Evolutionary conservation across 2,888 invertebrate genomes (phyloP).

Genomic region (Caenorhabditis zanzibari): DNA sequence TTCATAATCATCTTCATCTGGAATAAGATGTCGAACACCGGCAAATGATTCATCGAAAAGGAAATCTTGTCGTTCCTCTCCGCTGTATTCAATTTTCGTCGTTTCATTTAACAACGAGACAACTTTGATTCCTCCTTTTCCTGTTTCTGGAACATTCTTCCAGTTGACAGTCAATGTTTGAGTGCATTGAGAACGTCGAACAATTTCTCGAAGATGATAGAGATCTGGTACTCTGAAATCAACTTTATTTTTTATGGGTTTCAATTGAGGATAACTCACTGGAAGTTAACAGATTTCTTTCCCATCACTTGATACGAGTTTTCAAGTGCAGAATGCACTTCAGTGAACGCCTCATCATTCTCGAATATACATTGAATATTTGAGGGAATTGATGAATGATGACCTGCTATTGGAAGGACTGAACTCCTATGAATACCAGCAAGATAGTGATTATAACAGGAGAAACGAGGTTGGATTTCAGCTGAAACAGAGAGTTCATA

Average conservation of each 20-base stretch:
- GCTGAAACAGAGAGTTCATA: conserved; percentile 13
- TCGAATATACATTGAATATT: conserved; percentile 65
- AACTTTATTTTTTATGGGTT: neutral
- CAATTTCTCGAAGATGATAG: conserved; percentile 66
- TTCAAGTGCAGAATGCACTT: conserved; percentile 66
- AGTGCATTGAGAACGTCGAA: conserved; percentile 62
- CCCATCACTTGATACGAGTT: conserved; percentile 54
- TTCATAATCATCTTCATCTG: conserved; percentile 65
- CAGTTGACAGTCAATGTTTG: conserved; percentile 69
- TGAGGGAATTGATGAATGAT: conserved; percentile 39
- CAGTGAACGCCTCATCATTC: conserved; percentile 59
- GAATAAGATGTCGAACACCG: conserved; percentile 69
- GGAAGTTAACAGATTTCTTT: conserved; percentile 70
- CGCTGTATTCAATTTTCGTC: conserved; percentile 50
- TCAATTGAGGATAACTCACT: conserved; percentile 53
- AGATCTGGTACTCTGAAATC: conserved; percentile 67
- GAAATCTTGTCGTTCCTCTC: conserved; percentile 58
- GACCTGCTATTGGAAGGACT: conserved; percentile 53
- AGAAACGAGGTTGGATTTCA: conserved; percentile 60
- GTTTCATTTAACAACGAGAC: conserved; percentile 68
- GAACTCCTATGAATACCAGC: conserved; percentile 56
- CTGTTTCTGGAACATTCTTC: conserved; percentile 54
- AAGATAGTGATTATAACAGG: conserved; percentile 64
- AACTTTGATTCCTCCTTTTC: conserved; percentile 55
- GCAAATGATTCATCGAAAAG: conserved; percentile 58